Base-by-base conservation (phyloP, 2,888 invertebrate species). In the Parasteatoda lunata region DNA sequence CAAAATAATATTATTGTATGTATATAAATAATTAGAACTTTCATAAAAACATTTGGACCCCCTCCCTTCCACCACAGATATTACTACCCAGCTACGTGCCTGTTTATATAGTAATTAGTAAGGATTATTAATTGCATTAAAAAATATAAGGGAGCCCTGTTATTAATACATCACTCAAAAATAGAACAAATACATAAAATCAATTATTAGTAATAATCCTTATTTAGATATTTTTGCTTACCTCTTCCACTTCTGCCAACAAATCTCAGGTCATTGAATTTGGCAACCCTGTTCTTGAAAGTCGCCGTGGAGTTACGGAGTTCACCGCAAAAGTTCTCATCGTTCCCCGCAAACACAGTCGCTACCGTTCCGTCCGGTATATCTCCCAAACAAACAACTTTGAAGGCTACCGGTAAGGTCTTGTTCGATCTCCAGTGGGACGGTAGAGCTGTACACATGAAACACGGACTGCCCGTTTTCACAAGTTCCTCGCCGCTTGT, bases 221-320 rank as follows among this genome's bases (percentile, higher is more conserved):
- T 30, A 30, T 30, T 1, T 30, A 30, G 30, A 30, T 0, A 30
- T 30, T 30, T 30, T 30, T 7, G 83, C 95, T 95, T 92, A 98
- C 99, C 99, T 94, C 99, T 94, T 82, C 99, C 99, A 92, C 98
- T 98, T 91, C 98, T 94, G 59, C 99, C 99, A 90, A 99, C 98
- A 93, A 99, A 99, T 92, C 99, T 94, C 89, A 99, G 94, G 93
- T 99, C 99, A 92, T 97, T 98, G 93, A 99, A 99, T 93, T 98
- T 97, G 90, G 99, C 99, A 89, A 98, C 96, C 92, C 97, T 96
- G 92, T 97, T 97, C 93, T 97, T 98, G 96, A 98, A 97, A 89
- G 97, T 94, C 3, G 98, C 97, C 7, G 96, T 96, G 91, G 95
- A 95, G 92, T 99, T 99, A 90, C 97, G 93, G 87, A 98, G 93